Evolutionary conservation across 2,113 vertebrate species (phyloP).

Genomic region (Poicephalus meyeri): DNA sequence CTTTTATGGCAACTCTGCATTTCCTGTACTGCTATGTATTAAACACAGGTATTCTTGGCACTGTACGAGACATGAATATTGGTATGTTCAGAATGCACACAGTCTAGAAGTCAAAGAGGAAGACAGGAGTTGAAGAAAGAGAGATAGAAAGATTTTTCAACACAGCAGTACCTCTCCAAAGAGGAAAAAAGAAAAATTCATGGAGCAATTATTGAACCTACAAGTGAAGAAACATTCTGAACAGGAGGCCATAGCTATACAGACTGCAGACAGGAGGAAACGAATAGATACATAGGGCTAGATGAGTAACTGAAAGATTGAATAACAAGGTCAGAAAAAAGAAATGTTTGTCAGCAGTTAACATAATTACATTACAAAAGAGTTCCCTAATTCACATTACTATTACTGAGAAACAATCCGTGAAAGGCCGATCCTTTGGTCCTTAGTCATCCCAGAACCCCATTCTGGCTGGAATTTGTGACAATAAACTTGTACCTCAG

Average conservation of each 20-base stretch:
- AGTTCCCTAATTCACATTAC: background rate
- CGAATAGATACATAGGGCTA: background rate
- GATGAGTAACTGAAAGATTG: background rate
- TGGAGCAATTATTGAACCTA: background rate
- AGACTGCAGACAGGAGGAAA: background rate
- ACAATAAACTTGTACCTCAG: background rate
- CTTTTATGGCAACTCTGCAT: background rate
- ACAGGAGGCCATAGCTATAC: background rate
- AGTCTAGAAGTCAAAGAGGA: background rate
- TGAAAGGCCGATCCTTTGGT: background rate
- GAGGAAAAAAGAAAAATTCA: background rate
- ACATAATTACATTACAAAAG: background rate
- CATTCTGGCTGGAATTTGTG: background rate
- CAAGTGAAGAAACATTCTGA: background rate
- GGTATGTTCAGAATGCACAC: background rate
- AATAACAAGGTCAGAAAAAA: background rate
- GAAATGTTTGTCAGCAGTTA: background rate
- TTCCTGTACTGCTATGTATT: background rate
- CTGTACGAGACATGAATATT: background rate
- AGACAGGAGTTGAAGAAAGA: background rate
- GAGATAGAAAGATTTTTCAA: background rate
- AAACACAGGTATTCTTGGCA: background rate
- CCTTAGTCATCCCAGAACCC: background rate
- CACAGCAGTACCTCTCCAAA: background rate
- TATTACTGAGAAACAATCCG: background rate